Conservation (phyloP, 2,113 vertebrate genomes). For the Phrynocephalus versicolor region DNA sequence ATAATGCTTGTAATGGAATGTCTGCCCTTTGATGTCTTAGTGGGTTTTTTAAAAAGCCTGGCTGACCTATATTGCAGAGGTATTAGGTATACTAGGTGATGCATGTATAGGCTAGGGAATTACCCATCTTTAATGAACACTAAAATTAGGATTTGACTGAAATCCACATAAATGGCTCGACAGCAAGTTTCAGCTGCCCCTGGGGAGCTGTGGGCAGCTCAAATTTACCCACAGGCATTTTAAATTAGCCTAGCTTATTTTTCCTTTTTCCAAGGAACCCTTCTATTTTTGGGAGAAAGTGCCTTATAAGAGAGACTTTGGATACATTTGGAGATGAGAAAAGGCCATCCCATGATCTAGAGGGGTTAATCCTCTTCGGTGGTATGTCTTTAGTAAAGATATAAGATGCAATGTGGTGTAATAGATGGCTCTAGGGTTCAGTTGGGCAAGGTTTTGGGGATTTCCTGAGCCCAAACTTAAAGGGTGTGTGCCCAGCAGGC, state of each 20-base stretch:
- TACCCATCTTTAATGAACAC: conserved; percentile 87
- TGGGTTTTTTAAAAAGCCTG: conserved; percentile 71
- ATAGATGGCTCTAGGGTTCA: not conserved
- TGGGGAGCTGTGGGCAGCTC: conserved; percentile 87
- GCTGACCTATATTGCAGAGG: conserved; percentile 81
- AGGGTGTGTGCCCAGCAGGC: not conserved
- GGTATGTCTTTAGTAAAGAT: not conserved
- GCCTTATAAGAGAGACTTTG: not conserved
- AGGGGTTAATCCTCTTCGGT: too few relatives aligned
- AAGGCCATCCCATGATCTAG: not conserved
- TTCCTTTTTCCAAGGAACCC: conserved; percentile 9
- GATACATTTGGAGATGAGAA: not conserved
- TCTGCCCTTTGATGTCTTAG: conserved; percentile 77
- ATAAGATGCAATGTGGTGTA: not conserved
- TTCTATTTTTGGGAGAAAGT: conserved; percentile 1
- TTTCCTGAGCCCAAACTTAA: too few relatives aligned
- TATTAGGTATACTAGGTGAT: conserved; percentile 79
- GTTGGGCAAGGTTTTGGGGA: not conserved
- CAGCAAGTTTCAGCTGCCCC: conserved; percentile 83
- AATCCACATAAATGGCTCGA: conserved; percentile 86
- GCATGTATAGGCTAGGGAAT: conserved; percentile 80
- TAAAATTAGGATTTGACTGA: conserved; percentile 90
- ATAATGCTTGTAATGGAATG: conserved; percentile 75
- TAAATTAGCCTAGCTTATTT: conserved; percentile 71
- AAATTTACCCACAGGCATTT: conserved; percentile 85